phyloP scores from a whole-genome alignment of 2,888 invertebrate genomes.

The Ferdinandea cuprea region DNA sequence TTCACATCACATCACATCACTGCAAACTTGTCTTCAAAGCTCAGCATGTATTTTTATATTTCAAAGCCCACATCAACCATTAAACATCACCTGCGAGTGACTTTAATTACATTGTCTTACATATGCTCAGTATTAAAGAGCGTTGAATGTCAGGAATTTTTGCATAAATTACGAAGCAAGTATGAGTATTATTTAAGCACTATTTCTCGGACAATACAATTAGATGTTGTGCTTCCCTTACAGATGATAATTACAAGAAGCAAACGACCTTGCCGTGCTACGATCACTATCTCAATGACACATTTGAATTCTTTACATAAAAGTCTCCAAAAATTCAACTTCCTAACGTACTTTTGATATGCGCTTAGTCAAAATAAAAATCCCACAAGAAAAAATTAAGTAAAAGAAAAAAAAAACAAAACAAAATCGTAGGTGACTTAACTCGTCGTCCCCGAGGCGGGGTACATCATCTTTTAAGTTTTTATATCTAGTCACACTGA shows the following conservation, averaged over 20 bases:
- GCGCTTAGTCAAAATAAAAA: too few species aligned
- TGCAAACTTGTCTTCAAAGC: too few species aligned
- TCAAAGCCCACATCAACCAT: too few species aligned
- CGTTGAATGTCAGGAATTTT: background rate
- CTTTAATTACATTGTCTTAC: too few species aligned
- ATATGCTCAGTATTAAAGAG: too few species aligned
- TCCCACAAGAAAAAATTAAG: too few species aligned
- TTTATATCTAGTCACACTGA: conserved; percentile 53
- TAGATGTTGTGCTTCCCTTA: background rate
- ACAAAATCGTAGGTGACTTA: background rate
- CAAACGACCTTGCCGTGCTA: background rate
- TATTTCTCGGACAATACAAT: background rate
- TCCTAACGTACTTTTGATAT: background rate
- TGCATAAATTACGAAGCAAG: background rate
- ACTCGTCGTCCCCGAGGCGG: conserved; percentile 2
- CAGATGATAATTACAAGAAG: background rate
- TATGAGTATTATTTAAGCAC: background rate
- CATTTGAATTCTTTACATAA: background rate
- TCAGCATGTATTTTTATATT: too few species aligned
- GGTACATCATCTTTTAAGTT: conserved; percentile 11
- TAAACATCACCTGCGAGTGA: too few species aligned
- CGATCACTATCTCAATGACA: background rate
- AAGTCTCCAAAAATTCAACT: background rate
- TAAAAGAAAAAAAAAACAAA: background rate
- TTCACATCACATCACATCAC: too few species aligned